phyloP scores from a whole-genome alignment of 2,888 invertebrate species.

The Seira musarum region DNA sequence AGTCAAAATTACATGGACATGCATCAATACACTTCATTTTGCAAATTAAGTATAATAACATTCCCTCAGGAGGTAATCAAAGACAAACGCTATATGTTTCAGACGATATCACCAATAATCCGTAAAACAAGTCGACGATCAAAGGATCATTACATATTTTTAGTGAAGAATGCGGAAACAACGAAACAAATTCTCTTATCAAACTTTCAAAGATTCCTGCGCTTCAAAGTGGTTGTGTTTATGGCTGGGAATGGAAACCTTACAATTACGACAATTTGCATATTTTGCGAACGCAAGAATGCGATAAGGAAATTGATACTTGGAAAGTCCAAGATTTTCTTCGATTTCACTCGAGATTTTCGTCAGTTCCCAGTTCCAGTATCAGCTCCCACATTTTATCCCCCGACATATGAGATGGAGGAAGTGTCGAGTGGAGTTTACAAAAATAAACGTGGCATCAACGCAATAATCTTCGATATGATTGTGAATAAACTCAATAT shows the following conservation, averaged over 20 bases:
- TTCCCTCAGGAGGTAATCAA: background rate
- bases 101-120: slow-evolving; percentile 4
- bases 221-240: background rate
- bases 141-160: slow-evolving; percentile 4
- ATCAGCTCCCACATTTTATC: slow-evolving; percentile 16
- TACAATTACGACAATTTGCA: background rate
- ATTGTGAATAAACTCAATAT: slow-evolving; percentile 30
- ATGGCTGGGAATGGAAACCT: background rate
- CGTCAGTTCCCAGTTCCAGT: slow-evolving; percentile 7
- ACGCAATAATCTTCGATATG: slow-evolving; percentile 5
- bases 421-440: slow-evolving; percentile 9
- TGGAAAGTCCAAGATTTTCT: slow-evolving; percentile 4
- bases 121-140: background rate
- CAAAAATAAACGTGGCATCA: slow-evolving; percentile 19
- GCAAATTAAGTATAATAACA: slow-evolving; percentile 13
- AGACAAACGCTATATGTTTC: no score
- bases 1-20: background rate
- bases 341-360: slow-evolving; percentile 34
- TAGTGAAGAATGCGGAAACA: background rate
- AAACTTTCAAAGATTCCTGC: background rate
- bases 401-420: slow-evolving; percentile 20
- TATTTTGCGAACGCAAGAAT: background rate
- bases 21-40: slow-evolving; percentile 1
- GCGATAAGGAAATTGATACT: background rate
- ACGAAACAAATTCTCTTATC: background rate